These are phyloP conservation scores for Drosophila formosana DNA, from an alignment of 2,888 invertebrate species.

Conservation along the genomic window DNA sequence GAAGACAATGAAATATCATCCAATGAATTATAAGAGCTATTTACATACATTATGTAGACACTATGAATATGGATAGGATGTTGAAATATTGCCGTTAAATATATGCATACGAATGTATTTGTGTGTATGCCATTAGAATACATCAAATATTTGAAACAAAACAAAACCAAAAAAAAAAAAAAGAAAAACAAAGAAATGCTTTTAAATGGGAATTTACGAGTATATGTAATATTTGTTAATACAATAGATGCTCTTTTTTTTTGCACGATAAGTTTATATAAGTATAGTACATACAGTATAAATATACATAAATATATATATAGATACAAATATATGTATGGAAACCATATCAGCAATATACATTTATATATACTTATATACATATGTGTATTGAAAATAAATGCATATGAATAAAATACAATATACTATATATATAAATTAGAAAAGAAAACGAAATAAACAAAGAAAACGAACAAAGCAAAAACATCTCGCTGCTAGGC, in stretches of 20 bases:
- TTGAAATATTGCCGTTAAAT: conserved; percentile 57
- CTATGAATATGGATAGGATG: conserved; percentile 48
- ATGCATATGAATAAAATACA: conserved; percentile 33
- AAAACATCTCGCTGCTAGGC: conserved; percentile 23
- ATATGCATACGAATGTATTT: conserved; percentile 29
- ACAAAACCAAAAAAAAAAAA: no score
- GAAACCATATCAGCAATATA: conserved; percentile 51
- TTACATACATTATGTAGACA: conserved; percentile 38
- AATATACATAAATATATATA: not conserved
- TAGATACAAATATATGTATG: conserved; percentile 25
- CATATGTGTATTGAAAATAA: conserved; percentile 43
- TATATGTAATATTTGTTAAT: conserved; percentile 49
- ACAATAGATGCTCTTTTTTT: conserved; percentile 61
- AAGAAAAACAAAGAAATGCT: conserved; percentile 34
- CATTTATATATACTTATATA: conserved; percentile 37
- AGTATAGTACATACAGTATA: conserved; percentile 14
- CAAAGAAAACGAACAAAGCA: conserved; percentile 14
- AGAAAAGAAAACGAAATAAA: conserved; percentile 21
- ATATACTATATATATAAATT: conserved; percentile 20
- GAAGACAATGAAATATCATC: conserved; percentile 80
- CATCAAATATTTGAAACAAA: conserved; percentile 35
- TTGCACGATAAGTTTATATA: conserved; percentile 64
- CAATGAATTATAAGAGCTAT: conserved; percentile 74
- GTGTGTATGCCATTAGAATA: conserved; percentile 30
- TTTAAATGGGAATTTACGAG: conserved; percentile 52